Evolutionary conservation across 2,113 vertebrate species (phyloP).

Genomic region (Solenodon paradoxus): DNA sequence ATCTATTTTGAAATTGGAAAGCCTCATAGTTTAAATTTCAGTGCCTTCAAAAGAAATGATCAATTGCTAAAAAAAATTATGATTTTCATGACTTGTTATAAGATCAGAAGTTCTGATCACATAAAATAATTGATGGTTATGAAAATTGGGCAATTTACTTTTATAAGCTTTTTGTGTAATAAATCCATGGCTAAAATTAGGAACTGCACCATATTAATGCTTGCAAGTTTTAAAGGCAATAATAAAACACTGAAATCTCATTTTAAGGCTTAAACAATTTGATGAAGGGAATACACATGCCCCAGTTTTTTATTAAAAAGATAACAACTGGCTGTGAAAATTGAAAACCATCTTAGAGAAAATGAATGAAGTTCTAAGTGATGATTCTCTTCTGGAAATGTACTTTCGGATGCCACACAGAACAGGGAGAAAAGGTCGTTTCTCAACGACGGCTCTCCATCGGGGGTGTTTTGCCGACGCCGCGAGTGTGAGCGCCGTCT

Average conservation of each 20-base stretch:
- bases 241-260: constrained; percentile 51
- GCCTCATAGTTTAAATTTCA: not conserved
- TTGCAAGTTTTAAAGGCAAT: constrained; percentile 50
- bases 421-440: not conserved
- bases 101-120: constrained; percentile 47
- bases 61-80: not conserved
- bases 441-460: not conserved
- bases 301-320: constrained; percentile 64
- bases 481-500: not conserved
- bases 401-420: not conserved
- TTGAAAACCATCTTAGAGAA: constrained; percentile 26
- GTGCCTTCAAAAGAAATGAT: constrained; percentile 23
- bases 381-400: constrained; percentile 21
- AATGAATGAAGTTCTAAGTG: constrained; percentile 31
- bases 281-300: constrained; percentile 35
- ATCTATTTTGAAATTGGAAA: not conserved
- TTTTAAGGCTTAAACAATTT: constrained; percentile 55
- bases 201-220: constrained; percentile 33
- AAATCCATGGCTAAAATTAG: constrained; percentile 60
- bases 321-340: constrained; percentile 55
- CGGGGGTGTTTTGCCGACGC: not conserved
- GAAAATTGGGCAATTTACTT: constrained; percentile 49
- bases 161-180: constrained; percentile 55
- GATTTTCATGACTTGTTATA: not conserved
- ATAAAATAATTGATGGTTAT: constrained; percentile 18